Conservation (phyloP, 1,140 invertebrate species). For the Drosophila ficusphila region DNA sequence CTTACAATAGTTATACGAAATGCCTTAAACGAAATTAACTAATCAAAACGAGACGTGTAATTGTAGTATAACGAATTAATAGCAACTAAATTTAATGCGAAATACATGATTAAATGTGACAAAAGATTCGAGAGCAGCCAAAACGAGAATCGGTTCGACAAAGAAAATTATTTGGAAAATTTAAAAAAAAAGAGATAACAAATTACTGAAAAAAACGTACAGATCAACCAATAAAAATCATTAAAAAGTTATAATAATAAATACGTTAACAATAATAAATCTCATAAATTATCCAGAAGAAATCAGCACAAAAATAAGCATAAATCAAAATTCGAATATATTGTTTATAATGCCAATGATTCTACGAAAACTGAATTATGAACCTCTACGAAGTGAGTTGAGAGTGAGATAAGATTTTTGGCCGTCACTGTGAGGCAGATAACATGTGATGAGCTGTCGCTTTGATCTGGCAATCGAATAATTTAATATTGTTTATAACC, state of each 20-base stretch:
- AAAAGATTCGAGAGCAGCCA: background rate
- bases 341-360: constrained; percentile 45
- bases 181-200: background rate
- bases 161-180: constrained; percentile 10
- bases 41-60: constrained; percentile 34
- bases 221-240: background rate
- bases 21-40: constrained; percentile 44
- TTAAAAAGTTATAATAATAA: background rate
- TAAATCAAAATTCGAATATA: constrained; percentile 17
- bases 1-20: constrained; percentile 44
- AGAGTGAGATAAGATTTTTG: background rate
- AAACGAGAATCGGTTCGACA: constrained; percentile 20
- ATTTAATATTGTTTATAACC: constrained; percentile 52
- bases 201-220: background rate
- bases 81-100: constrained; percentile 14
- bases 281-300: background rate
- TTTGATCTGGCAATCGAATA: constrained; percentile 53
- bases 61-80: constrained; percentile 14
- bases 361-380: constrained; percentile 68
- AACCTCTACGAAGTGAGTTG: constrained; percentile 68
- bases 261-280: background rate
- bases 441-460: constrained; percentile 50
- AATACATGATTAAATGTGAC: constrained; percentile 19
- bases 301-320: background rate
- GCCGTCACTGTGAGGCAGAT: constrained; percentile 53